Evolutionary conservation across 2,888 invertebrate genomes (phyloP), one percentile per base, ranked within the genome.

Genomic region (Synergus itoensis): DNA sequence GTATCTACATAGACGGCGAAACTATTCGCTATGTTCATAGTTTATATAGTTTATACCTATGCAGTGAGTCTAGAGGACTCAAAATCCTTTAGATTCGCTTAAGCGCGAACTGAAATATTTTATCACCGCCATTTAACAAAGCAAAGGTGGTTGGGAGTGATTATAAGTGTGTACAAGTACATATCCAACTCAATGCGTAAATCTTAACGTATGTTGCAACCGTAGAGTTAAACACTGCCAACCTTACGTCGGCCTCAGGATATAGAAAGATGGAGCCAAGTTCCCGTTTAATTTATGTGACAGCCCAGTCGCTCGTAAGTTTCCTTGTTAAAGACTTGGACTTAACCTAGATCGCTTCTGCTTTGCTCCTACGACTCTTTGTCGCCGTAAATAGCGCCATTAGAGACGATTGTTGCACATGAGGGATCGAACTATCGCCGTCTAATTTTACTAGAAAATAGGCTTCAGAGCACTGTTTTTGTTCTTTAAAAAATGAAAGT

Each of bases 271-370:
- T 82, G 84, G 82, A 85, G 86, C 85, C 83, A 86, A 89, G 84
- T 88, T 87, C 86, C 86, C 85, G 82, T 80, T 82, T 88, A 88
- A 89, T 89, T 88, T 89, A 88, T 86, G 84, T 82, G 84, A 76
- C 82, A 78, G 84, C 77, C 77, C 79, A 84, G 84, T 81, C 81
- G 79, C 82, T 82, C 79, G 77, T 82, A 81, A 87, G 84, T 86
- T 86, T 77, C 80, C 81, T 82, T 81, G 84, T 85, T 86, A 85
- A 86, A 84, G 83, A 77, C 64, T 65, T 77, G 69, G 79, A 83
- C 84, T 85, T 85, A 84, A 85, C 78, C 80, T 79, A 83, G 80
- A 82, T 84, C 82, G 78, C 77, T 73, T n/a, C 48, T 73, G 76
- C 64, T 77, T 79, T 43, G 5, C 53, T 14, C 67, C 14, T 18